Conservation (phyloP, 1,140 invertebrate genomes). For the Megalopta genalis region DNA sequence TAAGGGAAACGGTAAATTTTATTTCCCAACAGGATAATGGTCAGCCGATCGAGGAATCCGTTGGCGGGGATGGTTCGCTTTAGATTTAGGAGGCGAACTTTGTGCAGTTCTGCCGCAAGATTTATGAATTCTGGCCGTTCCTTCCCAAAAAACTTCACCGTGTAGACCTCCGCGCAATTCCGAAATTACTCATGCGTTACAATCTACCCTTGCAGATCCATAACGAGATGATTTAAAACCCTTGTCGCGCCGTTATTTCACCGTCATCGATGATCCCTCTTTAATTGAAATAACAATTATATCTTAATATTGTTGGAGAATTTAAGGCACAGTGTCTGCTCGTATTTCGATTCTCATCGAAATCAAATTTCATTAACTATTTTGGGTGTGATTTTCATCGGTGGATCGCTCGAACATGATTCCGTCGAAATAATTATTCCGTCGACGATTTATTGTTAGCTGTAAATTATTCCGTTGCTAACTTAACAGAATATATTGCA, state of each 20-base stretch:
- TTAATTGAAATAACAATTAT: neutral
- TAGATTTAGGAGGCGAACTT: conserved; percentile 19
- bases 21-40: neutral
- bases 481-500: no score
- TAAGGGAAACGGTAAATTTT: neutral
- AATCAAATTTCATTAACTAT: no score
- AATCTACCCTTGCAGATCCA: conserved; percentile 10
- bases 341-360: no score
- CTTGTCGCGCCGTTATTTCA: neutral
- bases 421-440: no score
- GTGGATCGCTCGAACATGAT: no score
- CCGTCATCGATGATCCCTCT: neutral
- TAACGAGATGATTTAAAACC: neutral
- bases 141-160: conserved; percentile 14
- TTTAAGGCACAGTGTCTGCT: no score
- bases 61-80: neutral
- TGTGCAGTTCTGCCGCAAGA: neutral
- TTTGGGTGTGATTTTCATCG: no score
- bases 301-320: neutral
- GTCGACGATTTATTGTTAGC: no score
- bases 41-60: neutral
- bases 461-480: no score
- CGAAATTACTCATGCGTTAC: conserved; percentile 18
- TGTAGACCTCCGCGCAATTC: neutral
- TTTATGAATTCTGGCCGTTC: conserved; percentile 31